Evolutionary conservation across 2,113 vertebrate species (phyloP).

Genomic region (Nannospalax galili): DNA sequence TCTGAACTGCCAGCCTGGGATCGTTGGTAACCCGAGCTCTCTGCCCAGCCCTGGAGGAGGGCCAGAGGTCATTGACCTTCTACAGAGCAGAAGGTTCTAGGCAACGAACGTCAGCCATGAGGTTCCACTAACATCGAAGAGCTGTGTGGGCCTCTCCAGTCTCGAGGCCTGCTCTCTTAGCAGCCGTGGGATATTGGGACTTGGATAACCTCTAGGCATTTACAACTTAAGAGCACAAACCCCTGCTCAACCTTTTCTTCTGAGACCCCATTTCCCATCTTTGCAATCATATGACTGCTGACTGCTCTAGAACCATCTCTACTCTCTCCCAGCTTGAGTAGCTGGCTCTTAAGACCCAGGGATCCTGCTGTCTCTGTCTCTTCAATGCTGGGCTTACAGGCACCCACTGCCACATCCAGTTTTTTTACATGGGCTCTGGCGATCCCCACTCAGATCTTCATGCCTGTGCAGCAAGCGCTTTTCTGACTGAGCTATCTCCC

Average conservation of each 20-base stretch:
- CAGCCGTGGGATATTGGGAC: fast-evolving
- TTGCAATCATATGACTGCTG: not conserved
- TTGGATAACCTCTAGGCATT: not conserved
- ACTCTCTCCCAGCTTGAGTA: too few species aligned
- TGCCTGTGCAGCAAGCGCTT: not conserved
- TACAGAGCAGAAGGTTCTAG: not conserved
- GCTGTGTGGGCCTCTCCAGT: not conserved
- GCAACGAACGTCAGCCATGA: not conserved
- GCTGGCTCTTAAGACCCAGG: not conserved
- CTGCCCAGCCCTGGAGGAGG: not conserved
- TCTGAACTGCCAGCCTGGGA: not conserved
- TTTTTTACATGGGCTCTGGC: not conserved
- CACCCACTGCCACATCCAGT: not conserved
- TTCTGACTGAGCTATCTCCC: not conserved
- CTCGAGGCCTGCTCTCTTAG: not conserved
- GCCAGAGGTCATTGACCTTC: not conserved
- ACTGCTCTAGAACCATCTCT: too few species aligned
- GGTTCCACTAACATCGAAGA: not conserved
- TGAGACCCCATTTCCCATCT: not conserved
- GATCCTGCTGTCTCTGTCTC: not conserved
- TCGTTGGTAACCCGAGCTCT: constrained; percentile 3
- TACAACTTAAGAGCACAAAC: not conserved
- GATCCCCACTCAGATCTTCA: not conserved
- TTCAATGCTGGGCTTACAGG: not conserved
- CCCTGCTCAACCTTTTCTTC: not conserved